Conservation (phyloP, 2,888 invertebrate genomes). For the Drosophila anomelani region DNA sequence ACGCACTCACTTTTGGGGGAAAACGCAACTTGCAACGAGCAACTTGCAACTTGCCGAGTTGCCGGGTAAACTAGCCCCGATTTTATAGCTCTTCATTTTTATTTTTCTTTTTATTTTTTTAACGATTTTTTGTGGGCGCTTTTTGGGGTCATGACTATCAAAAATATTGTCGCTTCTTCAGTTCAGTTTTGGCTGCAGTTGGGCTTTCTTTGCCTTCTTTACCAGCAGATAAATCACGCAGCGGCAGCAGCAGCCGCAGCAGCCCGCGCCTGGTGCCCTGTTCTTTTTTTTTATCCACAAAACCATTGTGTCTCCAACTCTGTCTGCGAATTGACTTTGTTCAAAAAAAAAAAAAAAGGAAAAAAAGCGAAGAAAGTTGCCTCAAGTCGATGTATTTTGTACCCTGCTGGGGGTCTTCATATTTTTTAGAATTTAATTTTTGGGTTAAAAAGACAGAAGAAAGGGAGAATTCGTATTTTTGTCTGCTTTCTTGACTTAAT, state of each 20-base stretch:
- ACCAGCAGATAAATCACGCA: constrained; percentile 41
- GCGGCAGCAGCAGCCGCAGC: constrained; percentile 1
- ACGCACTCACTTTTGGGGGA: constrained; percentile 9
- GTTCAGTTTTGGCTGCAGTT: constrained; percentile 11
- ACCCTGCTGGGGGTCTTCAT: not conserved
- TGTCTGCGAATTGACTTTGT: constrained; percentile 7
- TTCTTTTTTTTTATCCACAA: constrained; percentile 2
- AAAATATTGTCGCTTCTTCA: constrained; percentile 56
- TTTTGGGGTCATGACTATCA: constrained; percentile 68
- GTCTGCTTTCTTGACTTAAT: no score
- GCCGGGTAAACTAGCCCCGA: constrained; percentile 15
- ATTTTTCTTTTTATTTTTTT: not conserved
- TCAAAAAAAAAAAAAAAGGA: not conserved
- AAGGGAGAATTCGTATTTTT: no score
- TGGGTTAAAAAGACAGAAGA: not conserved
- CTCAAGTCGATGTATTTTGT: not conserved
- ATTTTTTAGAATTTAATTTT: no score
- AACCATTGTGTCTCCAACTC: constrained; percentile 17
- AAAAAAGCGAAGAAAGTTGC: not conserved
- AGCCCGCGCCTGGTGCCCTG: not conserved
- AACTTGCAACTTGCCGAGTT: not conserved
- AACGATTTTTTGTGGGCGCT: not conserved
- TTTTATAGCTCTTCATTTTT: constrained; percentile 56
- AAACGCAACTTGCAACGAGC: not conserved
- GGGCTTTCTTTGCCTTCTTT: not conserved